Conservation (phyloP, 2,797 vertebrate genomes). For the Coregonus ussuriensis region DNA sequence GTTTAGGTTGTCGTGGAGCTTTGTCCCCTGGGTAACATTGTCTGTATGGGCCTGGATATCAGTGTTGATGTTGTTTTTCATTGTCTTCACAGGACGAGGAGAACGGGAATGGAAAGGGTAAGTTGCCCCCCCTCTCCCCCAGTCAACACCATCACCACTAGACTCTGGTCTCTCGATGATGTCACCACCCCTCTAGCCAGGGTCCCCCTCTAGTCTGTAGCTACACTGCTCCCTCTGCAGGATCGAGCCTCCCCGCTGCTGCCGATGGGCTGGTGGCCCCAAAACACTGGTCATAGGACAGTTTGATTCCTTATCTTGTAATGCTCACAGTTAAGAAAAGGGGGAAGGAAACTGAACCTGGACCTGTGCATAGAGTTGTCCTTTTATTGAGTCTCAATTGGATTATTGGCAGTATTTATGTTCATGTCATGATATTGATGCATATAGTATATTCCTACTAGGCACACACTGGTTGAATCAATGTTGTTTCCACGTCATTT, state of each 20-base stretch:
- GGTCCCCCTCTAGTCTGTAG: conserved; percentile 32
- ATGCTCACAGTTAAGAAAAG: neutral
- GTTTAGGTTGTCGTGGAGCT: neutral
- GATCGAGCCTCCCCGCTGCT: conserved; percentile 44
- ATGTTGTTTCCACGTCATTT: too few relatives aligned
- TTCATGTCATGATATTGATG: too few relatives aligned
- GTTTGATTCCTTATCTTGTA: neutral
- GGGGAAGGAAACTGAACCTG: neutral
- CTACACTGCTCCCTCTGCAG: conserved; percentile 62
- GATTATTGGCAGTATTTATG: neutral
- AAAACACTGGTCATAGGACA: neutral
- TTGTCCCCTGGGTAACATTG: neutral
- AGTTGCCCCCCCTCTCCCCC: conserved; percentile 38
- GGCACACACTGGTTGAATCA: too few relatives aligned
- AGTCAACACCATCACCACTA: conserved; percentile 9
- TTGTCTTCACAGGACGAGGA: conserved; percentile 73
- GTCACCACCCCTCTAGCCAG: conserved; percentile 35
- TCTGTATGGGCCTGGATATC: neutral
- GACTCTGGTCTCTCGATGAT: conserved; percentile 31
- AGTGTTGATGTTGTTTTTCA: conserved; percentile 32
- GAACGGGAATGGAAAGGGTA: conserved; percentile 78
- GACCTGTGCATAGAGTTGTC: neutral
- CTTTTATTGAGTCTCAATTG: neutral
- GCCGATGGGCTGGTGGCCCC: neutral
- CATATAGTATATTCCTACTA: too few relatives aligned